These are phyloP conservation scores for Xestia rhomboidea DNA, from an alignment of 2,888 invertebrate species.

Conservation along the genomic window DNA sequence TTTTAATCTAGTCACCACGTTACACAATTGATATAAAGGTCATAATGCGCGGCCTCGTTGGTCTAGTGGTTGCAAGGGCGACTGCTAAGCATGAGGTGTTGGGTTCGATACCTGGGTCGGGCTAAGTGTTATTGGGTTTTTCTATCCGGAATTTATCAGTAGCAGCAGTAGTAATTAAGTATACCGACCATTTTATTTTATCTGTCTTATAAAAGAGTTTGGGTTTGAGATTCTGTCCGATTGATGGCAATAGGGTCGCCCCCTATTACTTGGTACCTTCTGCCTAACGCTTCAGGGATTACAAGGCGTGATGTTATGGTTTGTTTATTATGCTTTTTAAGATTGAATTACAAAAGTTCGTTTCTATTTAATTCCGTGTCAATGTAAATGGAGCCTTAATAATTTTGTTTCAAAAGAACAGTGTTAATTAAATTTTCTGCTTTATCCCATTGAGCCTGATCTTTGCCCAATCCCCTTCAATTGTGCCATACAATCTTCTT, in stretches of 20 bases:
- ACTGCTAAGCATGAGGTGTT: background rate
- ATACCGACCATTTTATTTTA: background rate
- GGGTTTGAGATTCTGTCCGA: background rate
- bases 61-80: background rate
- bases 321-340: background rate
- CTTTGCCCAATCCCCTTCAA: slow-evolving; percentile 50
- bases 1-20: background rate
- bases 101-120: background rate
- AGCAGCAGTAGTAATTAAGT: background rate
- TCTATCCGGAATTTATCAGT: background rate
- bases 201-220: background rate
- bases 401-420: slow-evolving; percentile 52
- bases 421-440: slow-evolving; percentile 60
- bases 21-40: background rate
- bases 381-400: slow-evolving; percentile 23
- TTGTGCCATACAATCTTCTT: slow-evolving; percentile 42
- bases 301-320: background rate
- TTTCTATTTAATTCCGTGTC: background rate
- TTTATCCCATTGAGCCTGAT: slow-evolving; percentile 52
- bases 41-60: background rate
- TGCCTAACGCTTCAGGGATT: background rate
- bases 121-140: background rate
- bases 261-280: background rate
- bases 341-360: background rate
- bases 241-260: background rate